Evolutionary conservation across 2,113 vertebrate species (phyloP), one percentile per base, ranked within the genome.

Genomic region (Ramphastos sulfuratus): DNA sequence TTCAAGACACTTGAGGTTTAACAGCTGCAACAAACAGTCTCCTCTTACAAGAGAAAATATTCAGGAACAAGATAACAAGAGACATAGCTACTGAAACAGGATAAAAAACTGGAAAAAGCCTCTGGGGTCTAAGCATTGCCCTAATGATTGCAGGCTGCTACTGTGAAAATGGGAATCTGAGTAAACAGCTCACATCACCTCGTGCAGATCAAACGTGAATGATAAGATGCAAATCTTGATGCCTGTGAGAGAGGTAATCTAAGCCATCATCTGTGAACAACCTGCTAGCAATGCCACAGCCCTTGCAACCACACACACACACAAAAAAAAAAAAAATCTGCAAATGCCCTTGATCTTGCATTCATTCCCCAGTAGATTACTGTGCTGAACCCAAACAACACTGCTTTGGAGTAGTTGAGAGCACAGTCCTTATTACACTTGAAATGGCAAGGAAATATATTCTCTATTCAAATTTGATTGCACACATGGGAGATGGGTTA

Each of bases 61-160:
- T 95, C 94, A 94, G 54, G 93, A 92, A 94, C 87, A 95, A 94
- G 91, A 94, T 94, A 94, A 96, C 91, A 92, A 90, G 87, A 96
- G 93, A 86, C 79, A 91, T 14, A 63, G 93, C 91, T 86, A 92
- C 91, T 67, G 85, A 84, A 93, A 96, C 87, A 91, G 81, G 85
- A 94, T 94, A 92, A 93, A 96, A 95, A 94, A 82, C 86, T 2
- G 3, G 42, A 82, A 73, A 76, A 95, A 96, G 93, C 93, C 95
- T 94, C 89, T 91, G 71, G 94, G 91, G 85, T 88, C 79, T 65
- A 81, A 94, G 87, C 33, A 39, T 56, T 89, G 85, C 61, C 89
- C 85, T 92, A 91, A 94, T 88, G 73, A 94, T 70, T 93, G 76
- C 73, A 94, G 93, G 83, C 85, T 96, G 82, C 93, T 80, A 71